phyloP scores from a whole-genome alignment of 2,797 vertebrate genomes.

The Leuciscus waleckii region DNA sequence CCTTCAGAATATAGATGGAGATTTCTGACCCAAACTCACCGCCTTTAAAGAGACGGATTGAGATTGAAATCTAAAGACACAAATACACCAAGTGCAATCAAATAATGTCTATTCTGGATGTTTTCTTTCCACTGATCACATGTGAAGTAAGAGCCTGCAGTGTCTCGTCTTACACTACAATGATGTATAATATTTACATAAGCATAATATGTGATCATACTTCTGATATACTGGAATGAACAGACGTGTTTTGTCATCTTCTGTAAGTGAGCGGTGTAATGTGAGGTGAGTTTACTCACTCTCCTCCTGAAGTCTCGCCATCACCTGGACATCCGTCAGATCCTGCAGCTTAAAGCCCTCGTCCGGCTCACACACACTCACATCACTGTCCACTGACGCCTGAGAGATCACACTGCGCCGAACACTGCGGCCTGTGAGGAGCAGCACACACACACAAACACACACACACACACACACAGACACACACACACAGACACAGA shows the following conservation, averaged over 20 bases:
- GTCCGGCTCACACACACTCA: conserved; percentile 82
- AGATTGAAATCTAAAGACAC: neutral
- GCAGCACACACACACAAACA: neutral
- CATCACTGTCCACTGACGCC: conserved; percentile 86
- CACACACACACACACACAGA: neutral
- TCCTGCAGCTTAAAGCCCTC: conserved; percentile 95
- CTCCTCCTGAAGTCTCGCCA: conserved; percentile 97
- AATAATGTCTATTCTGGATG: too few species aligned
- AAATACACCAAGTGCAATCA: neutral
- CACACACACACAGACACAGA: too few species aligned
- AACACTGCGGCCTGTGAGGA: conserved; percentile 64
- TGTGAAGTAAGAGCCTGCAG: neutral
- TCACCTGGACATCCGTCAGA: conserved; percentile 95
- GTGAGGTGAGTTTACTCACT: conserved; percentile 79
- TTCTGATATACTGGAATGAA: neutral
- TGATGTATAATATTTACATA: neutral
- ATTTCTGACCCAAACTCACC: neutral
- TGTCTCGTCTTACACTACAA: neutral
- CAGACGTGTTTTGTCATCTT: neutral
- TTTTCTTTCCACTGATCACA: too few species aligned
- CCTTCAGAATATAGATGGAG: neutral
- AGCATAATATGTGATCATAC: neutral
- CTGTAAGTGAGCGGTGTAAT: neutral
- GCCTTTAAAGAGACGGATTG: too few species aligned
- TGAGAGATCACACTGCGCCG: conserved; percentile 82